Percentiles rank a stretch among this genome's conserved stretches.
Evolutionary conservation across 2,888 invertebrate species (phyloP).

Genomic region (Chymomyza fuscimana): DNA sequence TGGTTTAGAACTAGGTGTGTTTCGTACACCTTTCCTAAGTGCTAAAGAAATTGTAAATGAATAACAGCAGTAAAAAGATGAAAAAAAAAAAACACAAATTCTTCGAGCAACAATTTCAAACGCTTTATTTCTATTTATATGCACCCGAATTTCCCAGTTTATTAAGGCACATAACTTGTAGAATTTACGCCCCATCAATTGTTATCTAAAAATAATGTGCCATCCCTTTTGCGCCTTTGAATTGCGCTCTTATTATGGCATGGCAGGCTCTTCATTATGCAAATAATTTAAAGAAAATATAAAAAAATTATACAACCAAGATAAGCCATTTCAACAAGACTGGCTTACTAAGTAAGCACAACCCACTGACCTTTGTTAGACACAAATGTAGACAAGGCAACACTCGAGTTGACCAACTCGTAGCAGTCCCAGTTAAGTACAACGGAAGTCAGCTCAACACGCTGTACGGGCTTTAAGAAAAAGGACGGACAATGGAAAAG

Average conservation of each 20-base stretch:
- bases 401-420: not conserved
- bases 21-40: too few relatives aligned
- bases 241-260: not conserved
- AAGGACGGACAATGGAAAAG: constrained; percentile 17
- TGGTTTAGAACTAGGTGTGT: too few relatives aligned
- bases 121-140: not conserved
- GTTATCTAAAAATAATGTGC: not conserved
- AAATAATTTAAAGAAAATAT: not conserved
- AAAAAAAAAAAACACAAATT: not conserved
- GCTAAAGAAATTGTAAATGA: too few relatives aligned
- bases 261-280: not conserved
- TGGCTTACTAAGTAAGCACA: not conserved
- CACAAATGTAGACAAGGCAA: not conserved
- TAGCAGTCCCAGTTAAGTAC: not conserved
- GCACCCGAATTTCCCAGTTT: not conserved
- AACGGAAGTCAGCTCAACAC: not conserved
- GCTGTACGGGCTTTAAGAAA: not conserved
- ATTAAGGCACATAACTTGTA: not conserved
- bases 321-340: not conserved
- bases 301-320: not conserved
- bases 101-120: not conserved
- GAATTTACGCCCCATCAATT: not conserved
- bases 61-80: not conserved
- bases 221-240: not conserved
- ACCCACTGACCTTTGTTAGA: not conserved